phyloP scores from a whole-genome alignment of 2,797 vertebrate genomes.

The Labroides dimidiatus region DNA sequence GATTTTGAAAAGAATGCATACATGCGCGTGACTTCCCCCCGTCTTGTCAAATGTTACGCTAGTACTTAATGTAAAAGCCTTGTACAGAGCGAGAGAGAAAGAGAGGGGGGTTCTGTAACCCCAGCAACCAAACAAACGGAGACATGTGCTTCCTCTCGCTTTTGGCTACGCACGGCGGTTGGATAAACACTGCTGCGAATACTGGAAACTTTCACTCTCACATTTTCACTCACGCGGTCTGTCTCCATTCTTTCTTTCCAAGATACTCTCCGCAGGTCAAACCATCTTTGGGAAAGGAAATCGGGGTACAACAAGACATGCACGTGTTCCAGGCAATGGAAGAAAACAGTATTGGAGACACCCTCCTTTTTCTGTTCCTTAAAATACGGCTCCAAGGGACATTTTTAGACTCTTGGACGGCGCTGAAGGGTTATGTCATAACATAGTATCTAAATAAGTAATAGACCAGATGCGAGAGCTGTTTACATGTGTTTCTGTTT shows the following conservation, averaged over 20 bases:
- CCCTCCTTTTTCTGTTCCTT: conserved; percentile 32
- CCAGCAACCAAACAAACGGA: conserved; percentile 83
- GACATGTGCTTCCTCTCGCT: conserved; percentile 79
- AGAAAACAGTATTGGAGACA: conserved; percentile 68
- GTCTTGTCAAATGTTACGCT: conserved; percentile 62
- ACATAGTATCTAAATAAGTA: conserved; percentile 49
- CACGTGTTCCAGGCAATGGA: conserved; percentile 68
- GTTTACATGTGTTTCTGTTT: conserved; percentile 64
- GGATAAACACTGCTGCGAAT: conserved; percentile 71
- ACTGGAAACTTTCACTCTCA: conserved; percentile 80
- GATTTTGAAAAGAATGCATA: conserved; percentile 33
- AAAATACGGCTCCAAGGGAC: conserved; percentile 54
- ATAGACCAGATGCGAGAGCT: conserved; percentile 54
- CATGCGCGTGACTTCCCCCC: conserved; percentile 29
- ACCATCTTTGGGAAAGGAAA: conserved; percentile 75
- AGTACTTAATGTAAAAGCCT: conserved; percentile 62
- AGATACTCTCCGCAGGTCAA: conserved; percentile 63
- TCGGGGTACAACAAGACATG: conserved; percentile 64
- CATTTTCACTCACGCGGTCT: conserved; percentile 66
- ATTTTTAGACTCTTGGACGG: conserved; percentile 60
- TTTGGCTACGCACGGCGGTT: conserved; percentile 63
- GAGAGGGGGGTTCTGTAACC: conserved; percentile 63
- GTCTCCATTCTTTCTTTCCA: conserved; percentile 51
- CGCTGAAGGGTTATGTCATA: conserved; percentile 61
- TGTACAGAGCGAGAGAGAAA: conserved; percentile 7